Percentiles rank a stretch among this genome's conserved stretches.
phyloP scores from a whole-genome alignment of 2,797 vertebrate genomes.

The Anabacerthia variegaticeps region DNA sequence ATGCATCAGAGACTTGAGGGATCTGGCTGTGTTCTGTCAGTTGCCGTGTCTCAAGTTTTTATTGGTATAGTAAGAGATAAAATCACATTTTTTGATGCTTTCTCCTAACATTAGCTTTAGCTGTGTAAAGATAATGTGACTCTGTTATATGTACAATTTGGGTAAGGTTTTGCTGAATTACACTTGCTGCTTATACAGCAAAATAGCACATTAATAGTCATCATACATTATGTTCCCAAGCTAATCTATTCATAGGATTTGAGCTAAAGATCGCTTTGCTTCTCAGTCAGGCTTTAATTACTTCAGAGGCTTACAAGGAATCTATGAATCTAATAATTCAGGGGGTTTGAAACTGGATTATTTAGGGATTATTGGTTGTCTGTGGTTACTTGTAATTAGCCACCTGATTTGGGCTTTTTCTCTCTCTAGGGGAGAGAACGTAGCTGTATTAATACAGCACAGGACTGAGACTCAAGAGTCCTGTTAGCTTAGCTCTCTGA shows the following conservation, averaged over 20 bases:
- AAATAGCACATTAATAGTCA: constrained; percentile 19
- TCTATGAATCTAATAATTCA: constrained; percentile 59
- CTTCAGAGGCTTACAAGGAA: constrained; percentile 46
- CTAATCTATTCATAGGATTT: constrained; percentile 46
- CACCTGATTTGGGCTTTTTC: background rate
- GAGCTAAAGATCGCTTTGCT: constrained; percentile 33
- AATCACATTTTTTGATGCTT: background rate
- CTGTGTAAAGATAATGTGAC: background rate
- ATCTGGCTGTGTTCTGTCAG: background rate
- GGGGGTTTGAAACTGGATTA: constrained; percentile 19
- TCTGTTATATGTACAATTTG: background rate
- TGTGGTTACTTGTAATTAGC: constrained; percentile 40
- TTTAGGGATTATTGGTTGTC: constrained; percentile 41
- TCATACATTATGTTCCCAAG: constrained; percentile 1
- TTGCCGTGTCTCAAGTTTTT: background rate
- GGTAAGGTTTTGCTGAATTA: constrained; percentile 4
- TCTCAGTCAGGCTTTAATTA: constrained; percentile 45
- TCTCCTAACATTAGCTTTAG: background rate
- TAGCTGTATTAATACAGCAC: background rate
- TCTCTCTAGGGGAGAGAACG: background rate
- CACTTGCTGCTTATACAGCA: background rate
- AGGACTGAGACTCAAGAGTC: background rate
- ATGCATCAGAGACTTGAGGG: background rate
- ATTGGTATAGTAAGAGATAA: background rate
- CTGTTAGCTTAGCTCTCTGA: background rate